Percentiles rank a stretch among this genome's conserved stretches.
phyloP scores from a whole-genome alignment of 2,797 vertebrate genomes.

The Acanthurus tractus region DNA sequence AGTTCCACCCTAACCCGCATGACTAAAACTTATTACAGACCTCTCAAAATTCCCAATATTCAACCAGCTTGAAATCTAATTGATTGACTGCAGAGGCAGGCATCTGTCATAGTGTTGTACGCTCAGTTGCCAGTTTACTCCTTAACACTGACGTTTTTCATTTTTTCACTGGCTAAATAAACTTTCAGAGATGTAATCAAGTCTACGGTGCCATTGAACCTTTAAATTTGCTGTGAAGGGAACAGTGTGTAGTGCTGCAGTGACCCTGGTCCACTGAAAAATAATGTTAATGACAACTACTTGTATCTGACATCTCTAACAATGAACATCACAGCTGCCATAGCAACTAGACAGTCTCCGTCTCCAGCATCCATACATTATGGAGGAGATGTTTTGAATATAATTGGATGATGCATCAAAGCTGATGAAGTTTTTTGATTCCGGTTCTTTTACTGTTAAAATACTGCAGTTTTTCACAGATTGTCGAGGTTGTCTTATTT shows the following conservation, averaged over 20 bases:
- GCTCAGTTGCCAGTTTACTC: too few species aligned
- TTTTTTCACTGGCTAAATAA: not conserved
- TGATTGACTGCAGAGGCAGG: too few species aligned
- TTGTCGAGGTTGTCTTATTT: too few species aligned
- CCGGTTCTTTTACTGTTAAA: not conserved
- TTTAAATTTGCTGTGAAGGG: not conserved
- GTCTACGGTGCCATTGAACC: not conserved
- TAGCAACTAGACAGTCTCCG: slow-evolving; percentile 69
- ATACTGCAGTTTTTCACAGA: not conserved
- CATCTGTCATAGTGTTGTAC: too few species aligned
- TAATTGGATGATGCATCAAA: slow-evolving; percentile 33
- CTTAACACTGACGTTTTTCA: not conserved
- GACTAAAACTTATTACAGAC: not conserved
- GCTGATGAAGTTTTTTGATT: slow-evolving; percentile 1
- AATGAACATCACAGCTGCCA: slow-evolving; percentile 68
- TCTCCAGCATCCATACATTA: slow-evolving; percentile 37
- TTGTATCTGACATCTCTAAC: slow-evolving; percentile 57
- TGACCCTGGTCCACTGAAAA: not conserved
- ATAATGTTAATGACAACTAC: slow-evolving; percentile 41
- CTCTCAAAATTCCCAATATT: not conserved
- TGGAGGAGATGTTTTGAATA: slow-evolving; percentile 20
- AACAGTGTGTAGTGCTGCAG: slow-evolving; percentile 13
- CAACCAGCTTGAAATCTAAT: not conserved
- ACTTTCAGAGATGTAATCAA: not conserved
- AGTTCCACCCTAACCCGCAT: not conserved